These are phyloP conservation scores for Podarcis muralis DNA, from an alignment of 2,113 vertebrate species.

Conservation along the genomic window DNA sequence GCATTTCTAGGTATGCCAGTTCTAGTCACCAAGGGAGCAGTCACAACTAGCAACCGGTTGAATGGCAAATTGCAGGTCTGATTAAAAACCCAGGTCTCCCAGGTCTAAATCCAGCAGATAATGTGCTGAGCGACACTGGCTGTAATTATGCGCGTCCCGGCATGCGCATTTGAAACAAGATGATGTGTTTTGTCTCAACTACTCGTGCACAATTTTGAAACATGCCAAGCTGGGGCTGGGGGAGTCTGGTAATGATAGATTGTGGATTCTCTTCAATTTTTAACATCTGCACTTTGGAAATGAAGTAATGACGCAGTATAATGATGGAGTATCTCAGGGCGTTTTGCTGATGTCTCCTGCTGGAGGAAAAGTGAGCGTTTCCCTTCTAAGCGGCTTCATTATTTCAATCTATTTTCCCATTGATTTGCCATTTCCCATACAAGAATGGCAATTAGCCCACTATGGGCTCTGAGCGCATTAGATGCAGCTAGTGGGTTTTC, in stretches of 20 bases:
- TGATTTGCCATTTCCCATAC: neutral
- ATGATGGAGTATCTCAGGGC: neutral
- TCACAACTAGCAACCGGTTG: neutral
- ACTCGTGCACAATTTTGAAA: neutral
- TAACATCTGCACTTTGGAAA: conserved; percentile 18
- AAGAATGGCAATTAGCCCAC: neutral
- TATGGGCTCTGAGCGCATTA: neutral
- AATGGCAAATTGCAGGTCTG: neutral
- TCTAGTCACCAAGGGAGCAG: neutral
- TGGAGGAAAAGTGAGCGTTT: neutral
- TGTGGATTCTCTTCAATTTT: neutral
- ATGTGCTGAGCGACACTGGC: neutral
- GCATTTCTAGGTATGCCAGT: neutral
- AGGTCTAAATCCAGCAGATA: neutral
- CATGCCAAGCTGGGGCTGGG: neutral
- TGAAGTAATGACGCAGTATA: neutral
- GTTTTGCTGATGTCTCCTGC: conserved; percentile 8
- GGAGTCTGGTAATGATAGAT: neutral
- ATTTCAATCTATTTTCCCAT: neutral
- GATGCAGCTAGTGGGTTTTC: neutral
- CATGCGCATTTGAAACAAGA: neutral
- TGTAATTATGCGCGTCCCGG: neutral
- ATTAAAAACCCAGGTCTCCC: neutral
- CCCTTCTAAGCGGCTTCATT: neutral
- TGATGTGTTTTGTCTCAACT: neutral